These are phyloP conservation scores for Drosophila quinaria DNA, from an alignment of 2,888 invertebrate genomes.

Conservation along the genomic window DNA sequence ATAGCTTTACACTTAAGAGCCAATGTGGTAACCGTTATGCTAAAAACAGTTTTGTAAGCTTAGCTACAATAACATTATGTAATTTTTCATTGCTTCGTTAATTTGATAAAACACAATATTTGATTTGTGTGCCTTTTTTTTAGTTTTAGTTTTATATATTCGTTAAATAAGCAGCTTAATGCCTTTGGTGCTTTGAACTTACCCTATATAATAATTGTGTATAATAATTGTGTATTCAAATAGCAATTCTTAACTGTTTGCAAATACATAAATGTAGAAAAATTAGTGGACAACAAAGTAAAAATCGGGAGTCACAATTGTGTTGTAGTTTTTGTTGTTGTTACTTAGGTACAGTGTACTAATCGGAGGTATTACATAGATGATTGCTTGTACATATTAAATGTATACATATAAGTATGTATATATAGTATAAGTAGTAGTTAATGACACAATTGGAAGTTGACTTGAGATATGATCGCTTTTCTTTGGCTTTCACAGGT, in stretches of 20 bases:
- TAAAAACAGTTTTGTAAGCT: conserved; percentile 50
- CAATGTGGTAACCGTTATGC: conserved; percentile 47
- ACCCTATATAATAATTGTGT: conserved; percentile 48
- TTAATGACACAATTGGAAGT: conserved; percentile 47
- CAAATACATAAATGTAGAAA: conserved; percentile 49
- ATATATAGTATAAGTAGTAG: conserved; percentile 29
- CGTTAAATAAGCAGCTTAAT: conserved; percentile 59
- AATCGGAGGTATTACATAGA: conserved; percentile 77
- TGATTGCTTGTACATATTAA: conserved; percentile 62
- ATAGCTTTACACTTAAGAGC: conserved; percentile 57
- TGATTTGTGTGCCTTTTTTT: conserved; percentile 43
- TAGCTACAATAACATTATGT: conserved; percentile 41
- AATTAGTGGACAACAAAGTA: conserved; percentile 28
- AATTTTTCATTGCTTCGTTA: conserved; percentile 57
- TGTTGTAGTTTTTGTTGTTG: conserved; percentile 32
- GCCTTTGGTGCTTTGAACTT: conserved; percentile 66
- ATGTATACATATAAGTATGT: conserved; percentile 5
- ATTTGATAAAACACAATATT: conserved; percentile 55
- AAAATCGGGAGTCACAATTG: conserved; percentile 37
- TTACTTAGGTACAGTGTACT: conserved; percentile 74
- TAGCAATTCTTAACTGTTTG: conserved; percentile 29
- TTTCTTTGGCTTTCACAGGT: conserved; percentile 63
- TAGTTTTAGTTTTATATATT: conserved; percentile 54
- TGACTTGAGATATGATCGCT: conserved; percentile 65
- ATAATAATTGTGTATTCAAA: conserved; percentile 43